A percentile compares a stretch with the other conserved stretches of the same genome.
Evolutionary conservation across 2,888 invertebrate species (phyloP).

Genomic region (Lithophane leautieri): DNA sequence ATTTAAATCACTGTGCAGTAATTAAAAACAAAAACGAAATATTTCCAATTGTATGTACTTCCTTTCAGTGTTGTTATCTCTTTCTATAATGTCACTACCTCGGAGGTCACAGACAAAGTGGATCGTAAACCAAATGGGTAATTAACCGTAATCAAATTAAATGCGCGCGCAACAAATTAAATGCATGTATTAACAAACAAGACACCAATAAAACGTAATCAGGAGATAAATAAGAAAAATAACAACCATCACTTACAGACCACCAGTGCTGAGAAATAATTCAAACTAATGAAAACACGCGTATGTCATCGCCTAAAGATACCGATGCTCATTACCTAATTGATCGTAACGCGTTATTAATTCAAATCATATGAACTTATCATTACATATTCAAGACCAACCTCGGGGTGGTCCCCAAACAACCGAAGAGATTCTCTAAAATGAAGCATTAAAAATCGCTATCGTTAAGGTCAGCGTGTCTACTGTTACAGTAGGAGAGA

Average conservation of each 20-base stretch:
- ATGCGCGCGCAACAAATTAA: conserved; percentile 57
- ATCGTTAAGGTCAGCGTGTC: conserved; percentile 74
- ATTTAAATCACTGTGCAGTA: conserved; percentile 53
- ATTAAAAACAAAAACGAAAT: conserved; percentile 25
- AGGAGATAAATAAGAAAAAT: conserved; percentile 61
- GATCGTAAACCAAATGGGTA: conserved; percentile 57
- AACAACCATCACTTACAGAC: conserved; percentile 68
- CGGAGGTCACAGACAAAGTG: conserved; percentile 29
- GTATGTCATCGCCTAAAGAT: conserved; percentile 72
- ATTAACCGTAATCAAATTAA: conserved; percentile 62
- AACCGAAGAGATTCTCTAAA: conserved; percentile 69
- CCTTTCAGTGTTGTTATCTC: conserved; percentile 19
- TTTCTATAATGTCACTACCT: conserved; percentile 27
- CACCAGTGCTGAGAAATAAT: conserved; percentile 72
- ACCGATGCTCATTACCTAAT: conserved; percentile 77
- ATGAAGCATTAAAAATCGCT: conserved; percentile 80
- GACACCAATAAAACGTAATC: conserved; percentile 63
- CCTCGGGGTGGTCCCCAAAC: conserved; percentile 81
- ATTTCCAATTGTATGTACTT: background rate
- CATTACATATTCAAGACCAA: conserved; percentile 59
- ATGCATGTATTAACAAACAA: conserved; percentile 56
- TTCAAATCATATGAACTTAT: conserved; percentile 77
- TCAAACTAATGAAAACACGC: conserved; percentile 67
- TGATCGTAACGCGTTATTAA: conserved; percentile 82
- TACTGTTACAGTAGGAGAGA: conserved; percentile 81